Percentiles rank a stretch among this genome's conserved stretches.
Evolutionary conservation across 2,888 invertebrate genomes (phyloP).

Genomic region (Ormyrus nitidulus): DNA sequence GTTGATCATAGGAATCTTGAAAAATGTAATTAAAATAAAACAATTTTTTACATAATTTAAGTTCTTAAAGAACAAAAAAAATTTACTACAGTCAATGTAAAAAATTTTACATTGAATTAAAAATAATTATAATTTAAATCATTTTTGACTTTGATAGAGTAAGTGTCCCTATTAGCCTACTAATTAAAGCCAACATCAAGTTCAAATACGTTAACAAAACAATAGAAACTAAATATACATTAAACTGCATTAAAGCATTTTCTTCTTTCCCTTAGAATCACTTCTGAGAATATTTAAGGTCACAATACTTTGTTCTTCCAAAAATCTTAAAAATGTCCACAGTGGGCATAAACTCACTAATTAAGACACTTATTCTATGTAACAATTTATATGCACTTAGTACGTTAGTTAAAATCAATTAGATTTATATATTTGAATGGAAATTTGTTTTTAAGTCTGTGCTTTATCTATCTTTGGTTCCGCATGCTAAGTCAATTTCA

Average conservation of each 20-base stretch:
- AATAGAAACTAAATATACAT: neutral
- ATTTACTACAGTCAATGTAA: conserved; percentile 9
- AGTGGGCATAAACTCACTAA: no score
- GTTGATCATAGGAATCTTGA: conserved; percentile 17
- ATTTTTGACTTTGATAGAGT: conserved; percentile 1
- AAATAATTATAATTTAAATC: conserved; percentile 25
- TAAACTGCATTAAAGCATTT: conserved; percentile 12
- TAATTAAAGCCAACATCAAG: neutral
- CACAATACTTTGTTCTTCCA: neutral
- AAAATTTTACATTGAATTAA: conserved; percentile 33
- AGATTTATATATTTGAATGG: neutral
- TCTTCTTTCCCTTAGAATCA: conserved; percentile 14
- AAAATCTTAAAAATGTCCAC: neutral
- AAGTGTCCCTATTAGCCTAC: neutral
- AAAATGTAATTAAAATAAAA: conserved; percentile 29
- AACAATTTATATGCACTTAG: no score
- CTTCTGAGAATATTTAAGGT: neutral
- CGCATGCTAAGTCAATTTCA: conserved; percentile 37
- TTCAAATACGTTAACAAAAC: neutral
- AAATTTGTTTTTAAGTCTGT: conserved; percentile 20
- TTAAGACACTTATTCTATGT: neutral
- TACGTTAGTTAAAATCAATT: no score
- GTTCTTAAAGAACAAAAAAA: conserved; percentile 1
- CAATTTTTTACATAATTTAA: conserved; percentile 23
- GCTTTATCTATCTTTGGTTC: conserved; percentile 49